Evolutionary conservation across 2,888 invertebrate genomes (phyloP), one percentile per base, ranked within the genome.

Genomic region (Cerastis leucographa): DNA sequence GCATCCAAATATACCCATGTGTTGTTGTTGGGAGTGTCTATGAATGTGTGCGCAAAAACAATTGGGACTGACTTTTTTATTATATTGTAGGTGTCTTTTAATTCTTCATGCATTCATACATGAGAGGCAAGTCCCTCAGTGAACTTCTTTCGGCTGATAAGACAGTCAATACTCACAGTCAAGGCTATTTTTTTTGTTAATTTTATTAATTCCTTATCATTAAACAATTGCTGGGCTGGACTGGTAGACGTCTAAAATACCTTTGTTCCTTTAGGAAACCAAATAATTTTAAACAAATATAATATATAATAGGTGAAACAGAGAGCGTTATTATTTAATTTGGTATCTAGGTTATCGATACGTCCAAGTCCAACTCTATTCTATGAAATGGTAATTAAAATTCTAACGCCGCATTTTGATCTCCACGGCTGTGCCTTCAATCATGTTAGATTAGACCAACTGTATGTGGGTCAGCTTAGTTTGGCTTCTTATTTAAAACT

Each of bases 391-490:
- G 89, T 90, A 91, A 93, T 94, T 94, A 93, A 93, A 94, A 94
- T 93, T 94, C 90, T 92, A 93, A 89, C 89, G 89, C 89, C 90
- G 90, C 91, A 91, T 92, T 92, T 93, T 90, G 90, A 92, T 92
- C 91, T 90, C 89, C 80, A 85, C 86, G 89, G 87, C 85, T 83
- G 88, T 89, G 91, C 89, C 91, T 93, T 92, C 91, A 91, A 90
- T 93, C 91, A 90, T 88, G 88, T 88, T 90, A 91, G 90, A 94
- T 92, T 91, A 91, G 91, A 92, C 88, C 89, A 90, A 89, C 90
- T 93, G 90, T 90, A 93, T 93, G 89, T 94, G 90, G 93, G 94
- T 94, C 94, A 94, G 88, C 87, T 88, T 85, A 89, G 89, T 92
- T 91, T 89, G 91, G 90, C 90, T 90, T 90, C 90, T 89, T 89